Evolutionary conservation across 2,113 vertebrate genomes (phyloP), one percentile per base, ranked within the genome.

Genomic region (Gymnorhina tibicen): DNA sequence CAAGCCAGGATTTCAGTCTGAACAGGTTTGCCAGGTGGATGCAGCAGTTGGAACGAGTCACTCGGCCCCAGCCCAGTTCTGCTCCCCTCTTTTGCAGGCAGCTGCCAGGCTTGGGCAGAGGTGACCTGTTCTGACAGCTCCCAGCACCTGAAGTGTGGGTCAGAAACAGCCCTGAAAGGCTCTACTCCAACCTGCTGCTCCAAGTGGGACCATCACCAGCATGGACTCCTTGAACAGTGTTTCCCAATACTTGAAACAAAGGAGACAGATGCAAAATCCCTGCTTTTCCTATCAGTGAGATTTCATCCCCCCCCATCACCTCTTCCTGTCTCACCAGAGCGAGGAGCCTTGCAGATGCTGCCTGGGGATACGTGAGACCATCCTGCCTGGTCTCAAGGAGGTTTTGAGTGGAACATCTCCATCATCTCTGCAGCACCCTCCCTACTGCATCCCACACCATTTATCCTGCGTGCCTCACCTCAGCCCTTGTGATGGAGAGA

Each of bases 351-450:
- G 19, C 21, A 60, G 60, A 11, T 7, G 17, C 44, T 30, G 27
- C 74, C 15, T 1, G 0, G 33, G n/a, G 17, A 27, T 22, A 24
- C 0, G 0, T 8, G 28, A 88, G 22, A 22, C 74, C 17, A 39
- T 7, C 49, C 59, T 70, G 24, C 50, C 41, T 52, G 30, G 18
- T 44, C 17, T 16, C 60, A 30, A 44, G 24, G 2, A 63, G 11
- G 47, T 37, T 53, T 22, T 21, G 35, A 64, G 49, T 10, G 49
- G 21, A 89, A 21, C 44, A 80, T 3, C 53, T 73, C 84, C n/a
- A 41, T 6, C 41, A 18, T 5, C 21, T 46, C 81, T 53, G 55
- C 64, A 72, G 50, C 68, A 76, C 23, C 47, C 21, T 64, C 72
- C 9, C 58, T 7, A 6, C 44, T 50, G 4, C 73, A 81, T 15